Conservation (phyloP, 2,113 vertebrate genomes). For the Recurvirostra avosetta region DNA sequence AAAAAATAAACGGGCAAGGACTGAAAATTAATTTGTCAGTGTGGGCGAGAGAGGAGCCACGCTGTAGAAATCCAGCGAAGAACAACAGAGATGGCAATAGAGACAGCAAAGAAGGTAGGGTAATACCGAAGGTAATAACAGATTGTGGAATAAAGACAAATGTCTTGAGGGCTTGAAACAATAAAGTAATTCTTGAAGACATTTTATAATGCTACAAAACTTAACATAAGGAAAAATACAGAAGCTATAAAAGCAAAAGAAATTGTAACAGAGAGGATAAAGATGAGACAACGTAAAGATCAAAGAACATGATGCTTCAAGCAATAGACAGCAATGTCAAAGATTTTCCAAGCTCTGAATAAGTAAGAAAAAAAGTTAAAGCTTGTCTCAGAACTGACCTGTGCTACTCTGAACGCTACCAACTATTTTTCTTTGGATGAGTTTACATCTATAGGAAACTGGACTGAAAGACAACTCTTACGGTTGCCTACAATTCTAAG, state of each 20-base stretch:
- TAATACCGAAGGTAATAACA: constrained; percentile 33
- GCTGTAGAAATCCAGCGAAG: neutral
- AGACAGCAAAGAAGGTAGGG: neutral
- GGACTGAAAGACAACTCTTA: neutral
- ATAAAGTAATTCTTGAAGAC: constrained; percentile 61
- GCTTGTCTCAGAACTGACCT: constrained; percentile 20
- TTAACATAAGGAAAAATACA: constrained; percentile 56
- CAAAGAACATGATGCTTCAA: constrained; percentile 53
- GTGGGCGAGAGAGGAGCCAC: neutral
- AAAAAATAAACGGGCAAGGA: neutral
- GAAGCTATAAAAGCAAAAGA: constrained; percentile 28
- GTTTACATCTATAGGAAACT: neutral
- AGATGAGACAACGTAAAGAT: constrained; percentile 52
- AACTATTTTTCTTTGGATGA: neutral
- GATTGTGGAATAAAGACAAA: constrained; percentile 39
- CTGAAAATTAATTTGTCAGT: neutral
- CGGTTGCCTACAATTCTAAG: neutral
- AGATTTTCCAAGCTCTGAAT: constrained; percentile 7
- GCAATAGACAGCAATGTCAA: constrained; percentile 31
- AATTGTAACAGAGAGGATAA: constrained; percentile 27
- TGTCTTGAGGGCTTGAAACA: constrained; percentile 40
- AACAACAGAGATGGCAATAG: neutral
- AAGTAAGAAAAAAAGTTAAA: constrained; percentile 10
- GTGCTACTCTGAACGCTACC: neutral
- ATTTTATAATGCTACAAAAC: constrained; percentile 54